These are phyloP conservation scores for Semnornis frantzii DNA, from an alignment of 2,113 vertebrate species.

Conservation along the genomic window DNA sequence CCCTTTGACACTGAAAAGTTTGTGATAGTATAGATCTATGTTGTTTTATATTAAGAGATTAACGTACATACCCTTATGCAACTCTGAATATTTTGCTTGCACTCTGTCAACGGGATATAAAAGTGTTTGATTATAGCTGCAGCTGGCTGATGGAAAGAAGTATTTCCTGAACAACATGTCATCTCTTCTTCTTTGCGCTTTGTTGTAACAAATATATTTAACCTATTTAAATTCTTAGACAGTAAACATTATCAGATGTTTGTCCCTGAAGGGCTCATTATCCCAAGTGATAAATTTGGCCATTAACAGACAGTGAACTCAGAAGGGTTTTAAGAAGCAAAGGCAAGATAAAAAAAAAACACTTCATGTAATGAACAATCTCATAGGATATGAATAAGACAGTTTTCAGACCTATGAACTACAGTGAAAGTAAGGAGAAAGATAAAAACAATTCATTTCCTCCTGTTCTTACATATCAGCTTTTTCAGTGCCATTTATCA, in stretches of 20 bases:
- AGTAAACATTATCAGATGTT: background rate
- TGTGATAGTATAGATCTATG: background rate
- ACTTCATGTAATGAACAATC: background rate
- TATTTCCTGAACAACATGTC: background rate
- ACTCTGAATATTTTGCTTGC: background rate
- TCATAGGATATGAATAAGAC: background rate
- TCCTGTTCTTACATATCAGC: background rate
- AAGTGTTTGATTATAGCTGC: background rate
- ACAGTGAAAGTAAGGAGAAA: background rate
- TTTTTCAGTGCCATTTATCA: background rate
- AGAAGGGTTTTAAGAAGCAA: background rate
- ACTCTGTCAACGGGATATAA: background rate
- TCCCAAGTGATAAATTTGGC: conserved; percentile 11
- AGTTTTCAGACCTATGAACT: background rate
- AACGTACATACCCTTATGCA: background rate
- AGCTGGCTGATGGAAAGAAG: background rate
- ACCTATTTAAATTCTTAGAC: background rate
- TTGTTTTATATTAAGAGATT: background rate
- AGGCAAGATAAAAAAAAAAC: background rate
- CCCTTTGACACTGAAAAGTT: background rate
- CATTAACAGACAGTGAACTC: background rate
- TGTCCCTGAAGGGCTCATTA: background rate
- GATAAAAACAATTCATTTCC: background rate
- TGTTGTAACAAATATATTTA: background rate
- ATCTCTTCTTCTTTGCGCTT: background rate